These are phyloP conservation scores for Coturnix japonica DNA, from an alignment of 2,113 vertebrate species.

Conservation along the genomic window DNA sequence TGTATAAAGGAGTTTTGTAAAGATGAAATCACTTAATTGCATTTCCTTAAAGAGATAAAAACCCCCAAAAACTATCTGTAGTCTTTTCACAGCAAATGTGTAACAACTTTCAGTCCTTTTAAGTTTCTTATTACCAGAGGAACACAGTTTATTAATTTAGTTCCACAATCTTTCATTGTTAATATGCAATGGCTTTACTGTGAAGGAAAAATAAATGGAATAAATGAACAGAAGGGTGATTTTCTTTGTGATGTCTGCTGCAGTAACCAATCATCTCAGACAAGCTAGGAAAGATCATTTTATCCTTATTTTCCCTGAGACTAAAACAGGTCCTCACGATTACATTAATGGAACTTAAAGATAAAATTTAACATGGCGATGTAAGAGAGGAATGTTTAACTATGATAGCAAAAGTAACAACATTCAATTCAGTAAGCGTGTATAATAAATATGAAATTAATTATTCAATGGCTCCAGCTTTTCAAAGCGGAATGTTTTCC, in stretches of 20 bases:
- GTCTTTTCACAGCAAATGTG: background rate
- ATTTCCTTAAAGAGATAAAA: slow-evolving; percentile 25
- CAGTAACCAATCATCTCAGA: background rate
- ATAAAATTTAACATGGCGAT: background rate
- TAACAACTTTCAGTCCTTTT: slow-evolving; percentile 14
- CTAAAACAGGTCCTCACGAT: background rate
- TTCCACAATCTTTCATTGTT: slow-evolving; percentile 6
- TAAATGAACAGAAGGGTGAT: background rate
- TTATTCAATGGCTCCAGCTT: background rate
- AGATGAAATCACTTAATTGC: slow-evolving; percentile 41
- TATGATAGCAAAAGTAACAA: background rate
- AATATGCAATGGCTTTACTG: background rate
- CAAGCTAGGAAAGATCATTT: background rate
- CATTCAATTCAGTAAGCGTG: background rate
- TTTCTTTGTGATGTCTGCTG: background rate
- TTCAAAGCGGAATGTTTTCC: background rate
- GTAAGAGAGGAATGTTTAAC: background rate
- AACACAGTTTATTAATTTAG: background rate
- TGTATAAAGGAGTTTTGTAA: background rate
- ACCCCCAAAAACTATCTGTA: slow-evolving; percentile 9
- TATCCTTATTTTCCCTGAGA: background rate
- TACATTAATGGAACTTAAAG: slow-evolving; percentile 11
- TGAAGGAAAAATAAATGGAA: slow-evolving; percentile 6
- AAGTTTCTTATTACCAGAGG: slow-evolving; percentile 10
- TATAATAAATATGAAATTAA: background rate